These are phyloP conservation scores for Microplitis manilae DNA, from an alignment of 2,888 invertebrate species.

Conservation along the genomic window DNA sequence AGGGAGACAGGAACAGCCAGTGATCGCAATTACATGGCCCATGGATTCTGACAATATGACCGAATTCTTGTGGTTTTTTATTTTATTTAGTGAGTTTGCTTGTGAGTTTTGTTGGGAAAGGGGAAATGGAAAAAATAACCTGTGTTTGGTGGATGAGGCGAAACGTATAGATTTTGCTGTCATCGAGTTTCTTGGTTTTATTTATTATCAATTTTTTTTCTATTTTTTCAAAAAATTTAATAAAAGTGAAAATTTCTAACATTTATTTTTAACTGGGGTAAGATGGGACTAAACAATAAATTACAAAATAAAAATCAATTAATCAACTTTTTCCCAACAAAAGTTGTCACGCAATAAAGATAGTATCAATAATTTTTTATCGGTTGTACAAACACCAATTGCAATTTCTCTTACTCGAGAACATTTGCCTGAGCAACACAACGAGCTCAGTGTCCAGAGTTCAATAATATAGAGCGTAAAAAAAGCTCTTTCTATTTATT, in stretches of 20 bases:
- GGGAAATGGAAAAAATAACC: slow-evolving; percentile 11
- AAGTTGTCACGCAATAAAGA: no score
- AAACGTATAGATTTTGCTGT: not conserved
- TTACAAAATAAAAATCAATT: no score
- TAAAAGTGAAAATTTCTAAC: no score
- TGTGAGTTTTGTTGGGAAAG: not conserved
- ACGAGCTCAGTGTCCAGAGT: not conserved
- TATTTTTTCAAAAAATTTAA: no score
- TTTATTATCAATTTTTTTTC: no score
- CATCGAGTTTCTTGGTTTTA: not conserved
- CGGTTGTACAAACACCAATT: no score
- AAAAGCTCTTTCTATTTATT: slow-evolving; percentile 4
- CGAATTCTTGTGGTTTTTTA: slow-evolving; percentile 36
- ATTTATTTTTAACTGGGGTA: no score
- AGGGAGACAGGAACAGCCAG: not conserved
- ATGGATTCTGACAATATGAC: slow-evolving; percentile 43
- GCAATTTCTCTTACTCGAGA: not conserved
- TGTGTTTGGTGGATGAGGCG: not conserved
- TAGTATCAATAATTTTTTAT: no score
- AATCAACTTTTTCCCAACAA: no score
- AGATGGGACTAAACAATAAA: no score
- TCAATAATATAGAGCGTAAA: not conserved
- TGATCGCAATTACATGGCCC: slow-evolving; percentile 41
- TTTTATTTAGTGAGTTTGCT: slow-evolving; percentile 7
- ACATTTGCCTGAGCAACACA: slow-evolving; percentile 6